These are phyloP conservation scores for Stegastes partitus DNA, from an alignment of 2,113 vertebrate species.

Conservation along the genomic window DNA sequence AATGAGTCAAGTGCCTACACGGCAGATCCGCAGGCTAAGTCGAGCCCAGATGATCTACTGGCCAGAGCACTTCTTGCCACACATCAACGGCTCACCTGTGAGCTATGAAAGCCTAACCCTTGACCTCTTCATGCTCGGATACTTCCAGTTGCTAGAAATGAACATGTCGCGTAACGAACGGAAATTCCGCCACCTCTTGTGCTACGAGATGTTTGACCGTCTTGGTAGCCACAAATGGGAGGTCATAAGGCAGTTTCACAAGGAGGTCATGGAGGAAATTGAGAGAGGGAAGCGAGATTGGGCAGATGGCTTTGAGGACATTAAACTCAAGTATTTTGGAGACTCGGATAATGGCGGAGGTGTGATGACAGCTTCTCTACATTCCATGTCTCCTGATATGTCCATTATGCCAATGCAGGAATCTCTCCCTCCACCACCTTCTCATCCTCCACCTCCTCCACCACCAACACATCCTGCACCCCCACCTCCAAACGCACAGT, in stretches of 20 bases:
- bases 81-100: slow-evolving; percentile 86
- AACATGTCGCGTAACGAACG: slow-evolving; percentile 91
- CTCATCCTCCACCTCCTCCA: slow-evolving; percentile 68
- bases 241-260: slow-evolving; percentile 92
- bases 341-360: slow-evolving; percentile 72
- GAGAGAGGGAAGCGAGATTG: slow-evolving; percentile 89
- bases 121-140: slow-evolving; percentile 98
- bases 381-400: slow-evolving; percentile 59
- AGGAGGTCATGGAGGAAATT: slow-evolving; percentile 89
- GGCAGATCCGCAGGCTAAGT: slow-evolving; percentile 86
- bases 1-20: slow-evolving; percentile 88
- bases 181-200: slow-evolving; percentile 95
- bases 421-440: slow-evolving; percentile 62
- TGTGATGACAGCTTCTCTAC: slow-evolving; percentile 73
- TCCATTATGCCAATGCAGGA: slow-evolving; percentile 45
- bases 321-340: slow-evolving; percentile 91
- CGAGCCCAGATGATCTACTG: slow-evolving; percentile 90
- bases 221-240: slow-evolving; percentile 94
- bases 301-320: slow-evolving; percentile 93
- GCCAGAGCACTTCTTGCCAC: slow-evolving; percentile 96
- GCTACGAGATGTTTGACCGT: slow-evolving; percentile 98
- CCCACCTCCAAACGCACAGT: slow-evolving; percentile 21
- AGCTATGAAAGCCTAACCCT: slow-evolving; percentile 91
- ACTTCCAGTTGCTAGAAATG: slow-evolving; percentile 99
- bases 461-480: slow-evolving; percentile 47